Evolutionary conservation across 2,888 invertebrate species (phyloP).

Genomic region (Watsonalla cultraria): DNA sequence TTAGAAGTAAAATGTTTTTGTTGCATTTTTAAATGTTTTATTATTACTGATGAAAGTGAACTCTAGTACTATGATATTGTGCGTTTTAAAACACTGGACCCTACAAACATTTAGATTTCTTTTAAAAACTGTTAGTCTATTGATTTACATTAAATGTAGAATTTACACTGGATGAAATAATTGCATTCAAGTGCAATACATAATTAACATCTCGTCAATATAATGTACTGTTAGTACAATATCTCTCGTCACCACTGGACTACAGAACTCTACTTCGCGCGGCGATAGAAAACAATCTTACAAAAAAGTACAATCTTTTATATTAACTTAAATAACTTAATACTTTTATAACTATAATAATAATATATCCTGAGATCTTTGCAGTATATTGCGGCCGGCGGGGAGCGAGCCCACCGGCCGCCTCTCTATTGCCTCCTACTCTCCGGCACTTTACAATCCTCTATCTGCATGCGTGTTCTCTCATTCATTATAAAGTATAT

Average conservation of each 20-base stretch:
- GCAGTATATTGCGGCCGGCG: slow-evolving; percentile 45
- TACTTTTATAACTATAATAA: slow-evolving; percentile 76
- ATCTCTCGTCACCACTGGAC: slow-evolving; percentile 53
- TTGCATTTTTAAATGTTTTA: slow-evolving; percentile 58
- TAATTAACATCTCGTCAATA: slow-evolving; percentile 45
- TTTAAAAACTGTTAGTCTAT: slow-evolving; percentile 73
- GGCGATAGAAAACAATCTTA: slow-evolving; percentile 70
- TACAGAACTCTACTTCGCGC: slow-evolving; percentile 45
- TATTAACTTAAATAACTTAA: slow-evolving; percentile 79
- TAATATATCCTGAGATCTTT: slow-evolving; percentile 78
- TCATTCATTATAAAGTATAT: slow-evolving; percentile 70
- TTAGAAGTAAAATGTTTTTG: slow-evolving; percentile 67
- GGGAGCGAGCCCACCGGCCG: slow-evolving; percentile 21
- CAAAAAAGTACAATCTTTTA: slow-evolving; percentile 72
- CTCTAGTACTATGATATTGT: slow-evolving; percentile 76
- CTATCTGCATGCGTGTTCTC: slow-evolving; percentile 64
- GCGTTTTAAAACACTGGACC: slow-evolving; percentile 77
- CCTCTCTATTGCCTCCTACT: slow-evolving; percentile 48
- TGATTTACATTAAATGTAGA: slow-evolving; percentile 69
- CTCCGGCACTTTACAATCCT: slow-evolving; percentile 45
- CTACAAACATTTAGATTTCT: slow-evolving; percentile 77
- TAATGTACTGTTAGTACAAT: slow-evolving; percentile 53
- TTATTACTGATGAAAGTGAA: slow-evolving; percentile 61
- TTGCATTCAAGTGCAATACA: slow-evolving; percentile 52
- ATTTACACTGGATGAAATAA: slow-evolving; percentile 73